phyloP scores from a whole-genome alignment of 2,888 invertebrate species.

The Amiota minor region DNA sequence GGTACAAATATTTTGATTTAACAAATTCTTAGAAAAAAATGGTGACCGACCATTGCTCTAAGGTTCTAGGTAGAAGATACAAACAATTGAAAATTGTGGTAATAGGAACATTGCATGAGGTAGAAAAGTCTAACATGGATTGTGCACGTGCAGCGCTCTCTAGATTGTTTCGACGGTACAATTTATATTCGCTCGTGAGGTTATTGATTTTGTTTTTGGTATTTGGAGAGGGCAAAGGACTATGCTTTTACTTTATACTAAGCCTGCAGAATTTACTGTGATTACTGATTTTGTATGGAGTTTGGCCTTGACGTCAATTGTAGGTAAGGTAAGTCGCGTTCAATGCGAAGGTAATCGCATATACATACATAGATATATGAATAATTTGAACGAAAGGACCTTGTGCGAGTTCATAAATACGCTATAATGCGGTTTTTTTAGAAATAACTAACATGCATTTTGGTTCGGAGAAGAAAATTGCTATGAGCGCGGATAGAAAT shows the following conservation, averaged over 20 bases:
- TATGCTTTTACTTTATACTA: conserved; percentile 4
- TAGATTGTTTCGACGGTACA: not conserved
- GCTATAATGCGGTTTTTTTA: conserved; percentile 7
- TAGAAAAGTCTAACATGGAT: conserved; percentile 22
- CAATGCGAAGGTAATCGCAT: conserved; percentile 58
- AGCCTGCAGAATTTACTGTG: conserved; percentile 61
- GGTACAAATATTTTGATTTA: not conserved
- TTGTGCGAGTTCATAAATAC: conserved; percentile 12
- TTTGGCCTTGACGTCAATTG: conserved; percentile 51
- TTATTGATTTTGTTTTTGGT: conserved; percentile 46
- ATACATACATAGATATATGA: not conserved
- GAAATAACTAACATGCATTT: not conserved
- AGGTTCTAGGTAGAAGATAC: too few species aligned
- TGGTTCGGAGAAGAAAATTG: too few species aligned
- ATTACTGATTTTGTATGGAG: conserved; percentile 25
- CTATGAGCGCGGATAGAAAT: too few species aligned
- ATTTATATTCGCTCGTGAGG: conserved; percentile 37
- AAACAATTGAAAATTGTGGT: too few species aligned
- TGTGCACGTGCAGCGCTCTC: conserved; percentile 32
- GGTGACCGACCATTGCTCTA: conserved; percentile 1
- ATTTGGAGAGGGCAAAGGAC: not conserved
- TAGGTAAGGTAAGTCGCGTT: conserved; percentile 29
- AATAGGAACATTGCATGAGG: not conserved
- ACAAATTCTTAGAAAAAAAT: not conserved
- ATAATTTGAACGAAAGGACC: conserved; percentile 43